Conservation (phyloP, 2,888 invertebrate genomes). For the Trachelus tabidus region DNA sequence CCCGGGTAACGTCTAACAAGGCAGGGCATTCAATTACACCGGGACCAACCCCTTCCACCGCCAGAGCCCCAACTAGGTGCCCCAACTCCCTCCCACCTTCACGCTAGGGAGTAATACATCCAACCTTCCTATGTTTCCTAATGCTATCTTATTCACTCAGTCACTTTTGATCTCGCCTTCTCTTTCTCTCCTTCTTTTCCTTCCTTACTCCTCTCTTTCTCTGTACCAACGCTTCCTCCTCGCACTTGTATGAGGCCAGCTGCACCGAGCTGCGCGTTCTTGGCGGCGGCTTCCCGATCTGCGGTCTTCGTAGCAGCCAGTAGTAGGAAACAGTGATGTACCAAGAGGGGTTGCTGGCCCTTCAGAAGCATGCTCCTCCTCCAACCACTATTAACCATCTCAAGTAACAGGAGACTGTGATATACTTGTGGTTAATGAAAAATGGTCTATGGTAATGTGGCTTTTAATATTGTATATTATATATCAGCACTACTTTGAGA, state of each 20-base stretch:
- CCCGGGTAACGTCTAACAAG: constrained; percentile 55
- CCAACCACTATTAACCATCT: not conserved
- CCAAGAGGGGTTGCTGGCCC: not conserved
- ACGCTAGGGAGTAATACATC: not conserved
- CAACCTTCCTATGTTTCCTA: not conserved
- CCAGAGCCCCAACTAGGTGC: not conserved
- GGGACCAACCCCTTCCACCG: constrained; percentile 30
- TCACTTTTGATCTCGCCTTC: constrained; percentile 12
- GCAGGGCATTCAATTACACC: constrained; percentile 61
- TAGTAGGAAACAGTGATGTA: not conserved
- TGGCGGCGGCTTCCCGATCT: not conserved
- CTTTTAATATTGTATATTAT: not conserved
- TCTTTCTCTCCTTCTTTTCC: not conserved
- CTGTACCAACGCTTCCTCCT: not conserved
- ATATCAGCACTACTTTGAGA: not conserved
- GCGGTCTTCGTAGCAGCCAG: not conserved
- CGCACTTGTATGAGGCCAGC: not conserved
- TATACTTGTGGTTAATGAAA: not conserved
- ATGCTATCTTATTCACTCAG: not conserved
- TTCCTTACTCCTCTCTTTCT: constrained; percentile 2
- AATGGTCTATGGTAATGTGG: not conserved
- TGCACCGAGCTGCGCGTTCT: not conserved
- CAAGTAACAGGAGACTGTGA: not conserved
- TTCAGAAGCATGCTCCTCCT: not conserved
- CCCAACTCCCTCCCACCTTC: not conserved